Evolutionary conservation across 1,140 invertebrate species (phyloP).

Genomic region (Periplaneta americana): DNA sequence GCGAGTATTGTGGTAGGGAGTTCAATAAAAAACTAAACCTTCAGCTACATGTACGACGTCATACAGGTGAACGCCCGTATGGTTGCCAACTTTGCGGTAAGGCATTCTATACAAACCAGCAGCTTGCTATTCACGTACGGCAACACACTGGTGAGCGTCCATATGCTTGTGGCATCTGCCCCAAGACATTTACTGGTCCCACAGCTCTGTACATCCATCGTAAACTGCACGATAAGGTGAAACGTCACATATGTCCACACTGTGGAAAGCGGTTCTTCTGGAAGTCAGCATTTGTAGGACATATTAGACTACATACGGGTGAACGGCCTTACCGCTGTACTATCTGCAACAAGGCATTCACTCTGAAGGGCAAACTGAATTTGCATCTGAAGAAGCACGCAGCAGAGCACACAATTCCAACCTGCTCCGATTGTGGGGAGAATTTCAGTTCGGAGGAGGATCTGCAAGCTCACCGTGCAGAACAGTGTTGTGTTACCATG

Average conservation of each 20-base stretch:
- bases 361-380: constrained; percentile 1
- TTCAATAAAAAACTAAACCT: constrained; percentile 40
- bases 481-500: constrained; percentile 1
- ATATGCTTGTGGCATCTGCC: constrained; percentile 3
- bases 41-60: constrained; percentile 68
- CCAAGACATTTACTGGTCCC: constrained; percentile 9
- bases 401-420: too few species aligned
- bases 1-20: constrained; percentile 6
- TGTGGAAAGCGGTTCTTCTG: constrained; percentile 10
- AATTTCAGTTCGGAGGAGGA: neutral
- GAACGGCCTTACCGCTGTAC: constrained; percentile 9
- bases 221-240: neutral
- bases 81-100: constrained; percentile 58
- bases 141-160: constrained; percentile 13
- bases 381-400: constrained; percentile 1
- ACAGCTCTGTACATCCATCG: constrained; percentile 8
- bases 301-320: constrained; percentile 2
- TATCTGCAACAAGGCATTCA: constrained; percentile 2
- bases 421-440: constrained; percentile 7
- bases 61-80: constrained; percentile 80
- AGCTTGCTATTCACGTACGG: constrained; percentile 10
- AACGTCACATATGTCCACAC: neutral
- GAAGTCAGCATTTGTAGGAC: neutral
- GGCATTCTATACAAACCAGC: constrained; percentile 2
- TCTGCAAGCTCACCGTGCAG: neutral